Evolutionary conservation across 2,797 vertebrate species (phyloP), one percentile per base, ranked within the genome.

Genomic region (Chloroceryle amazona): DNA sequence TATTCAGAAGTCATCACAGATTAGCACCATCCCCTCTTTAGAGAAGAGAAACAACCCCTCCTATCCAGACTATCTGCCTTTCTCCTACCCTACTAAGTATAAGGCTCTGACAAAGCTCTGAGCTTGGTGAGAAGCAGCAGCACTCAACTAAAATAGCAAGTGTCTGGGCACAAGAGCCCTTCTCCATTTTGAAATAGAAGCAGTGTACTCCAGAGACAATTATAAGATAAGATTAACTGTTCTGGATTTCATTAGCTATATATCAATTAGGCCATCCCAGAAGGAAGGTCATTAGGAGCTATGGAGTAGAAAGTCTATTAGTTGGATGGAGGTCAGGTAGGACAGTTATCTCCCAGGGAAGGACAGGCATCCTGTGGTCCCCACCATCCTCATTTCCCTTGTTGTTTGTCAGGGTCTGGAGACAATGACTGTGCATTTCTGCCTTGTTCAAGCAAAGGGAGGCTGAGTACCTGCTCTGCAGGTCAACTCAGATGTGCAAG

Each of bases 161-260:
- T 4, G 20, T 20, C 42, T 74, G 33, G 35, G 19, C 29, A 58
- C 33, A 49, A 0, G 3, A 83, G 17, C 49, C 9, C 6, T 62
- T 81, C 70, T 81, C 42, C 8, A 3, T 44, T 62, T 81, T 51
- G 54, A 58, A 93, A 78, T 12, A 81, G 58, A 86, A 86, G 51
- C 4, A 37, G 22, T 16, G 5, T 58, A 54, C 26, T 79, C 51
- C 70, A 84, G 79, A 95, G 74, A 11, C 60, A 82, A 22, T 58
- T 89, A 46, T 35, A 73, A 88, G 2, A 31, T 61, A 72, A 74
- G 37, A 68, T 84, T 31, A 92, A 76, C n/a, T 41, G 28, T 44
- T 75, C 46, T 70, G 54, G 15, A 41, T 81, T 96, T 92, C 62
- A 70, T 49, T 63, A 76, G 70, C 62, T 81, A 46, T 21, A 8